Conservation (phyloP, 30 jellyfish, hydroid and myxozoan genomes). For the Turritopsis dohrnii region DNA sequence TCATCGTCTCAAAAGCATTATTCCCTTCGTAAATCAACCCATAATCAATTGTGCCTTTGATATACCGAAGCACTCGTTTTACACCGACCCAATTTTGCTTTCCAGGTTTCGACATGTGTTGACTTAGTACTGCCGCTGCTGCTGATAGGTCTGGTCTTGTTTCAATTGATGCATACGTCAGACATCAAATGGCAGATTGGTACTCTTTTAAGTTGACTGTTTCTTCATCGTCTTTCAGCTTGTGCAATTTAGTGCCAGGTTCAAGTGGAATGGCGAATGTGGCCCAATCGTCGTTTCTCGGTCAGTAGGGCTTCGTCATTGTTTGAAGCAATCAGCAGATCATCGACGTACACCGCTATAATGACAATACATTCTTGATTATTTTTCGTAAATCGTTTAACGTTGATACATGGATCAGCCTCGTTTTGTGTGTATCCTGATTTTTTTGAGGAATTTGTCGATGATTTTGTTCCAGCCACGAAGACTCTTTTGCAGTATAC, state of each 20-base stretch:
- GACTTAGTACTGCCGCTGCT: constrained; percentile 43
- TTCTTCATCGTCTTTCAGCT: constrained; percentile 19
- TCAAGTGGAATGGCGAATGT: constrained; percentile 42
- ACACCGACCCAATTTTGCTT: constrained; percentile 35
- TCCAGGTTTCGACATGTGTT: constrained; percentile 39
- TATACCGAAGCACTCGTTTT: constrained; percentile 38
- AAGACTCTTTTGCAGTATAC: constrained; percentile 42
- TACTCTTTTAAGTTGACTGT: constrained; percentile 25
- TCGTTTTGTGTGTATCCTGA: constrained; percentile 34
- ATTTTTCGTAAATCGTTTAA: constrained; percentile 9
- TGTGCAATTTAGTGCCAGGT: not conserved
- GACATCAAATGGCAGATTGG: constrained; percentile 18
- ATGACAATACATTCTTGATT: not conserved
- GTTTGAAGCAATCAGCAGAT: constrained; percentile 24
- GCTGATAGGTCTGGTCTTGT: constrained; percentile 41
- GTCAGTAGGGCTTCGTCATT: constrained; percentile 19
- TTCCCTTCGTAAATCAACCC: constrained; percentile 17
- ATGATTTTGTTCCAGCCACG: constrained; percentile 57
- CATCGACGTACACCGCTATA: constrained; percentile 31
- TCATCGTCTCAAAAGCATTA: not conserved
- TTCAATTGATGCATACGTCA: constrained; percentile 44
- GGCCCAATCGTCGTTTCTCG: constrained; percentile 6
- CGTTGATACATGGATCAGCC: constrained; percentile 49
- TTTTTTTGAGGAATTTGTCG: constrained; percentile 18
- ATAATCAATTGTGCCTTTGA: constrained; percentile 37